These are phyloP conservation scores for Rhinoraja longicauda DNA, from an alignment of 2,797 vertebrate species.

Conservation along the genomic window DNA sequence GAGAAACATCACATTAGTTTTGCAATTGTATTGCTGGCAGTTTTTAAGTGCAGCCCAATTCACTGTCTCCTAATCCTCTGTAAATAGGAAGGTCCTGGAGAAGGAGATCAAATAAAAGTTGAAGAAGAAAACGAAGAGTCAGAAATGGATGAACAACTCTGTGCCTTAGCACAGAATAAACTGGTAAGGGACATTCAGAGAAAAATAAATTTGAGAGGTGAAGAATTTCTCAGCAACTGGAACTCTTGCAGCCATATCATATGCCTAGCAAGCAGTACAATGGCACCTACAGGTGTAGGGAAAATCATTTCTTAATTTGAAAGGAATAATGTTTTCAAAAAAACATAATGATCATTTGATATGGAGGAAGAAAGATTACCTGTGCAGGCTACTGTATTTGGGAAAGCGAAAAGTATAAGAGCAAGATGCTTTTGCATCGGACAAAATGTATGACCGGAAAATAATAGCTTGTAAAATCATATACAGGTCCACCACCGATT, in stretches of 20 bases:
- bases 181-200: slow-evolving; percentile 59
- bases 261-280: slow-evolving; percentile 35
- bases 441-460: neutral
- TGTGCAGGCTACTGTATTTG: neutral
- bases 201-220: neutral
- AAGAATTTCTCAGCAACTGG: neutral
- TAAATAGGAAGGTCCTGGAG: slow-evolving; percentile 44
- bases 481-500: too few relatives aligned
- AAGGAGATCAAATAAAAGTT: slow-evolving; percentile 69
- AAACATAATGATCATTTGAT: neutral
- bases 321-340: neutral
- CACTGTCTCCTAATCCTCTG: neutral
- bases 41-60: neutral
- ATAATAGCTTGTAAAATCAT: neutral
- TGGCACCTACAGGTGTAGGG: neutral
- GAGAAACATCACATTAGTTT: neutral
- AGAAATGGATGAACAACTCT: slow-evolving; percentile 71
- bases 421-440: neutral
- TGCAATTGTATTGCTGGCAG: neutral
- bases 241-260: neutral
- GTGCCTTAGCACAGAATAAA: slow-evolving; percentile 61
- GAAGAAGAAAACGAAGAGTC: slow-evolving; percentile 76
- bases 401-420: neutral
- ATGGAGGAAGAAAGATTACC: neutral
- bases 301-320: neutral